Conservation (phyloP, 2,797 vertebrate genomes). For the Notoglanidium macrostoma region DNA sequence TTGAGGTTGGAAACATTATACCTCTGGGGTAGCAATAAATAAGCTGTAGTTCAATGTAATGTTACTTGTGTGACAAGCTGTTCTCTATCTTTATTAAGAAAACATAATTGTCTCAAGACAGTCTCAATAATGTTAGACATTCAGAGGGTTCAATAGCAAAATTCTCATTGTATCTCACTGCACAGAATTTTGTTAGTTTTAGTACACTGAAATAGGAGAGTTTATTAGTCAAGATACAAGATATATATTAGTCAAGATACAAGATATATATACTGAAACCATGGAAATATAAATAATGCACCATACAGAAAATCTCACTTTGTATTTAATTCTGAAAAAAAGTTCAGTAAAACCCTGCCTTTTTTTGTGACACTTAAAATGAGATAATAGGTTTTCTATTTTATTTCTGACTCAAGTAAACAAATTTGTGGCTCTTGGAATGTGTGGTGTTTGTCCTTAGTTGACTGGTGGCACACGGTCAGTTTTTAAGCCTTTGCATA, state of each 20-base stretch:
- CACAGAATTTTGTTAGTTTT: background rate
- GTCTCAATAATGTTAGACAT: constrained; percentile 30
- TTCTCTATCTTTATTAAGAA: constrained; percentile 34
- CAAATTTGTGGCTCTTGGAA: background rate
- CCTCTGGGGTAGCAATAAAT: background rate
- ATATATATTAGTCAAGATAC: background rate
- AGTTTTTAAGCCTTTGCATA: background rate
- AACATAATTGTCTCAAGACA: constrained; percentile 28
- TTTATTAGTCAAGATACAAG: background rate
- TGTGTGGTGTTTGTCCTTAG: background rate
- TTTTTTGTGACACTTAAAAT: background rate
- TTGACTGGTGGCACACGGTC: background rate
- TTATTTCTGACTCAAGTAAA: background rate
- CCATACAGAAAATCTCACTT: background rate
- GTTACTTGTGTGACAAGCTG: background rate
- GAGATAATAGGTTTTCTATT: background rate
- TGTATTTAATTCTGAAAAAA: background rate
- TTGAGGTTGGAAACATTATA: background rate
- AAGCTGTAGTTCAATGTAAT: background rate
- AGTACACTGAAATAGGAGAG: background rate
- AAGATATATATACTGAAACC: background rate
- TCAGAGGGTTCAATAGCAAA: too few relatives aligned
- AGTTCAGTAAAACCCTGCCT: background rate
- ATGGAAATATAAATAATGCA: background rate
- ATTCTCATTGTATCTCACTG: background rate